A percentile compares a stretch with the other conserved stretches of the same genome.
phyloP scores from a whole-genome alignment of 2,113 vertebrate species.

The Vicugna pacos region DNA sequence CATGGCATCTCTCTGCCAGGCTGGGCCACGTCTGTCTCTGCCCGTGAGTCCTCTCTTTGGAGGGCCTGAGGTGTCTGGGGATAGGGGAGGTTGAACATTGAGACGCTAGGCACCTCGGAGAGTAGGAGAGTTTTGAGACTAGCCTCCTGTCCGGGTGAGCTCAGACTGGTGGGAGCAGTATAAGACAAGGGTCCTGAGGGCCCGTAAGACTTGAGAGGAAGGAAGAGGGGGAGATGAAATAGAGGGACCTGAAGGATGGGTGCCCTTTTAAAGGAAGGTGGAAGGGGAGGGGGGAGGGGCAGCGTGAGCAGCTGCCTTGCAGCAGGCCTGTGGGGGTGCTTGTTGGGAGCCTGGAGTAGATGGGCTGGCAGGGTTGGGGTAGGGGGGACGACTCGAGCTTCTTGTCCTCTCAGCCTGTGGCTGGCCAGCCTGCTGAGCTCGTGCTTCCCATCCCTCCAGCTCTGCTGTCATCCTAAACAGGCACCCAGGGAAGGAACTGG shows the following conservation, averaged over 20 bases:
- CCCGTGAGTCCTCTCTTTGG: background rate
- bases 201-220: background rate
- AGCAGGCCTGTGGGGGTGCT: accelerated
- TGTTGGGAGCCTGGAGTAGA: background rate
- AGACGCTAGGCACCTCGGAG: background rate
- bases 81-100: background rate
- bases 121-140: background rate
- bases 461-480: background rate
- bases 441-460: background rate
- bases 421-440: background rate
- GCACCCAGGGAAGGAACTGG: background rate
- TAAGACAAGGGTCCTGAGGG: background rate
- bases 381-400: background rate
- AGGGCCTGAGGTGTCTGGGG: background rate
- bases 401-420: background rate
- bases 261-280: background rate
- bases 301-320: accelerated
- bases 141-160: background rate
- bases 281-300: background rate
- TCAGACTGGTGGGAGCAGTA: background rate
- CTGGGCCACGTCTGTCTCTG: background rate
- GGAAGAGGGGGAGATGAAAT: background rate
- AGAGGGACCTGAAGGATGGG: background rate
- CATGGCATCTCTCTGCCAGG: background rate
- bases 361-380: background rate